Evolutionary conservation across 2,888 invertebrate genomes (phyloP).

Genomic region (Atherix ibis): DNA sequence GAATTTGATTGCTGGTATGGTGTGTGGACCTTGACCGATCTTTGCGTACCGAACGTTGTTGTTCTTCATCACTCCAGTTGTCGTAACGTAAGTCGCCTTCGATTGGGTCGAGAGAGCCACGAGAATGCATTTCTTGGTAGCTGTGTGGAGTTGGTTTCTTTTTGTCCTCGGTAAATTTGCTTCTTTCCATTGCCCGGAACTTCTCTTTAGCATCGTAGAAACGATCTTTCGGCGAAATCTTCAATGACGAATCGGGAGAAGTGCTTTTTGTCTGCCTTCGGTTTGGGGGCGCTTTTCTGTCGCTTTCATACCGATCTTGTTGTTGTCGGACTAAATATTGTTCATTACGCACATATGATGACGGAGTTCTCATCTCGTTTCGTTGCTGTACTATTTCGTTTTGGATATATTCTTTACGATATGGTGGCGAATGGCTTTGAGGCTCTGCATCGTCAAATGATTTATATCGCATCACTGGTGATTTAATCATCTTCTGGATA

Average conservation of each 20-base stretch:
- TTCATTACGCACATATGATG: not conserved
- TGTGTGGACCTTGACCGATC: conserved; percentile 9
- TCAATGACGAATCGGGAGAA: conserved; percentile 9
- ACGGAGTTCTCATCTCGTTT: not conserved
- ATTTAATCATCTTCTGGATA: conserved; percentile 33
- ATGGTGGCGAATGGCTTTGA: not conserved
- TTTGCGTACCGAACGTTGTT: conserved; percentile 5
- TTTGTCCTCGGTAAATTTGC: conserved; percentile 4
- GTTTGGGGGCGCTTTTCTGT: conserved; percentile 14
- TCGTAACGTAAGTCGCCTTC: conserved; percentile 17
- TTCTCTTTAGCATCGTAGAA: conserved; percentile 79
- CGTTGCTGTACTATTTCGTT: conserved; percentile 2
- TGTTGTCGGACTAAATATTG: conserved; percentile 8
- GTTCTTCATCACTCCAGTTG: conserved; percentile 30
- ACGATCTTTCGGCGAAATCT: conserved; percentile 53
- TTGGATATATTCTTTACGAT: conserved; percentile 4
- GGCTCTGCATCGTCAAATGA: conserved; percentile 17
- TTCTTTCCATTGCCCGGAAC: conserved; percentile 55
- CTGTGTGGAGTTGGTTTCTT: not conserved
- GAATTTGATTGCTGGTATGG: no score
- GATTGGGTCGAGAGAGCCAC: conserved; percentile 17
- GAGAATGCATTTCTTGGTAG: conserved; percentile 17
- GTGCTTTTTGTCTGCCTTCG: conserved; percentile 10
- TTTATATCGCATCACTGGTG: conserved; percentile 30
- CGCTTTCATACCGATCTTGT: conserved; percentile 14